Conservation (phyloP, 2,797 vertebrate genomes). For the Pseudomugil tenellus region DNA sequence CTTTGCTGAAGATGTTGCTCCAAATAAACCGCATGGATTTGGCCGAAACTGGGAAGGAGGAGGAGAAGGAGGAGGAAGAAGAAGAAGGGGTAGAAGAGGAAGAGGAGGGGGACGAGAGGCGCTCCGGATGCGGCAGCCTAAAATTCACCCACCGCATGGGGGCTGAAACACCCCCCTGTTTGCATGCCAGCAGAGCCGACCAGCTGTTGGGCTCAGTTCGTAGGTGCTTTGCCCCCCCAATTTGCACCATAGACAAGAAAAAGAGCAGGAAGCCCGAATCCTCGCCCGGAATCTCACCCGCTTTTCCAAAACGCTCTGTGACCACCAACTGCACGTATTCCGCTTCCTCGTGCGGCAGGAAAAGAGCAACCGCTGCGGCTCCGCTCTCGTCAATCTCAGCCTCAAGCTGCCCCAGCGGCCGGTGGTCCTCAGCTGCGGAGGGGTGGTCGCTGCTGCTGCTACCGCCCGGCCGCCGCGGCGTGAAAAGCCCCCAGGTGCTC, state of each 20-base stretch:
- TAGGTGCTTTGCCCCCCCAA: slow-evolving; percentile 83
- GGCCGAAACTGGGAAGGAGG: slow-evolving; percentile 83
- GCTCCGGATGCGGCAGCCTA: slow-evolving; percentile 94
- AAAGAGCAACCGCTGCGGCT: slow-evolving; percentile 75
- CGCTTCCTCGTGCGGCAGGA: slow-evolving; percentile 89
- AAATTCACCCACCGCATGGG: slow-evolving; percentile 92
- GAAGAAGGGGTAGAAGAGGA: slow-evolving; percentile 25
- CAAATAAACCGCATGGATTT: slow-evolving; percentile 99
- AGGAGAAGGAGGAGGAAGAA: too few species aligned
- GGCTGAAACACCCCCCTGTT: slow-evolving; percentile 92
- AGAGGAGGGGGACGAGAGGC: slow-evolving; percentile 82
- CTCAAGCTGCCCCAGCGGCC: slow-evolving; percentile 81
- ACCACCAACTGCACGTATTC: slow-evolving; percentile 73
- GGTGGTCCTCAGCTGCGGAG: slow-evolving; percentile 65
- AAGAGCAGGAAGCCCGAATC: slow-evolving; percentile 87
- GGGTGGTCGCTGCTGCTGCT: slow-evolving; percentile 78
- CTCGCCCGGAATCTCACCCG: slow-evolving; percentile 66
- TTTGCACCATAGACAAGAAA: slow-evolving; percentile 95
- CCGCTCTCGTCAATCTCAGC: slow-evolving; percentile 56
- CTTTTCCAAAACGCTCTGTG: slow-evolving; percentile 49
- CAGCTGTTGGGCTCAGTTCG: slow-evolving; percentile 89
- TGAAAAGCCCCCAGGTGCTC: slow-evolving; percentile 76
- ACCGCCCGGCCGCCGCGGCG: slow-evolving; percentile 84
- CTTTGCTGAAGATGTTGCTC: slow-evolving; percentile 99
- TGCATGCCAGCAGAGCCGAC: slow-evolving; percentile 93